Conservation (phyloP, 2,888 invertebrate species). For the Ophion ventricosus region DNA sequence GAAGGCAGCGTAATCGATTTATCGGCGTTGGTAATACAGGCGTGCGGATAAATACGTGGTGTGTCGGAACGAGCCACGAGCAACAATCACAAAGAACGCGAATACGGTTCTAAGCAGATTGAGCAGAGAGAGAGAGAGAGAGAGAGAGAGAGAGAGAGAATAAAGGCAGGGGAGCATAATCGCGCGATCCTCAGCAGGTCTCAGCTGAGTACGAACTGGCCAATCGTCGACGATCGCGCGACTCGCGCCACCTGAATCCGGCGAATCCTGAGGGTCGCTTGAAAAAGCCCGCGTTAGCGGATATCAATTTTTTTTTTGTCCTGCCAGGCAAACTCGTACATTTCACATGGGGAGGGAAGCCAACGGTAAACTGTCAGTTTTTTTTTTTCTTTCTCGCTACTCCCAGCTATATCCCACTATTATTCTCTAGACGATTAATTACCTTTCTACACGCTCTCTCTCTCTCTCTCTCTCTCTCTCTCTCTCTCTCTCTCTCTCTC, state of each 20-base stretch:
- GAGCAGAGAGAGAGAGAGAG: not conserved
- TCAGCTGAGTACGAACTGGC: constrained; percentile 78
- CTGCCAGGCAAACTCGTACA: constrained; percentile 33
- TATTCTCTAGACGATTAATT: constrained; percentile 19
- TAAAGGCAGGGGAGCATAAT: constrained; percentile 22
- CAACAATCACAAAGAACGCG: not conserved
- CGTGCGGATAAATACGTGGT: not conserved
- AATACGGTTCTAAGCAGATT: constrained; percentile 22
- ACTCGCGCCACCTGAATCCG: constrained; percentile 80
- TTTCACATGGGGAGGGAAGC: constrained; percentile 15
- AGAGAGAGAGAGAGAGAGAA: no score
- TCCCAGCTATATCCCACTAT: constrained; percentile 2
- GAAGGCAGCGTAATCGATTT: not conserved
- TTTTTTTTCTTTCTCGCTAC: constrained; percentile 5
- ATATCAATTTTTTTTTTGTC: constrained; percentile 20
- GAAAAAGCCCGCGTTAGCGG: constrained; percentile 62
- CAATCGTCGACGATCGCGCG: constrained; percentile 75
- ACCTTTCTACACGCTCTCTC: not conserved
- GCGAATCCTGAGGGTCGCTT: constrained; percentile 74
- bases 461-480: not conserved
- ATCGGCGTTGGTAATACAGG: not conserved
- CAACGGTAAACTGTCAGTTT: constrained; percentile 5
- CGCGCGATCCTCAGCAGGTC: constrained; percentile 61
- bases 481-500: not conserved
- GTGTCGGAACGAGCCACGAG: constrained; percentile 20